A percentile compares a stretch with the other conserved stretches of the same genome.
These are phyloP conservation scores for Neolamprologus longior DNA, from an alignment of 2,113 vertebrate genomes.

Conservation along the genomic window DNA sequence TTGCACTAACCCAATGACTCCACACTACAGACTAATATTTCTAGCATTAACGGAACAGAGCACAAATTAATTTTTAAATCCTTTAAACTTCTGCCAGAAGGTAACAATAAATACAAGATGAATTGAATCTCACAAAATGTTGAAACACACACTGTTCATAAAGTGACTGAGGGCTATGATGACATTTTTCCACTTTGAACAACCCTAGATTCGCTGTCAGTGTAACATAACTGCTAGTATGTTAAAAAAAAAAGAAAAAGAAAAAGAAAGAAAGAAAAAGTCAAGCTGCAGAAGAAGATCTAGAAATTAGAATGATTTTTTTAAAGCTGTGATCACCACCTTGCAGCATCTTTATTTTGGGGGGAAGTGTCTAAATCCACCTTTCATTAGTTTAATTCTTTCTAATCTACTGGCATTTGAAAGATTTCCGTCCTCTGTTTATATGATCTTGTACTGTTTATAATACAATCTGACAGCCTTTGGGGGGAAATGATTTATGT, in stretches of 20 bases:
- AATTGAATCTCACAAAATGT: not conserved
- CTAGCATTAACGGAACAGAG: not conserved
- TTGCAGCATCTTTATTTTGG: not conserved
- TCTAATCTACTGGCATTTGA: not conserved
- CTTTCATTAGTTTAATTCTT: not conserved
- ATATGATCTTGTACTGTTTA: not conserved
- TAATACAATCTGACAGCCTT: not conserved
- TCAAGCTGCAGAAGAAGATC: not conserved
- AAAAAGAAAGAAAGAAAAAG: not conserved
- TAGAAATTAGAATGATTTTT: not conserved
- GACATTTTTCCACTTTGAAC: not conserved
- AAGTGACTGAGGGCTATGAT: not conserved
- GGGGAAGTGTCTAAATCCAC: not conserved
- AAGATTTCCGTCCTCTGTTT: not conserved
- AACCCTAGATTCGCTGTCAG: not conserved
- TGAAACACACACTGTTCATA: not conserved
- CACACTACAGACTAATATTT: not conserved
- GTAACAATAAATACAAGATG: not conserved
- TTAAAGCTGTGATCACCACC: not conserved
- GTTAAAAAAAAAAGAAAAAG: accelerated
- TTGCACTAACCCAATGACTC: not conserved
- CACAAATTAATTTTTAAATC: not conserved
- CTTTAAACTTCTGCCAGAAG: not conserved
- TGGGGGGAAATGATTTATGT: not conserved
- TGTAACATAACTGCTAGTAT: not conserved